Conservation (phyloP, 2,113 vertebrate genomes). For the Phycodurus eques region DNA sequence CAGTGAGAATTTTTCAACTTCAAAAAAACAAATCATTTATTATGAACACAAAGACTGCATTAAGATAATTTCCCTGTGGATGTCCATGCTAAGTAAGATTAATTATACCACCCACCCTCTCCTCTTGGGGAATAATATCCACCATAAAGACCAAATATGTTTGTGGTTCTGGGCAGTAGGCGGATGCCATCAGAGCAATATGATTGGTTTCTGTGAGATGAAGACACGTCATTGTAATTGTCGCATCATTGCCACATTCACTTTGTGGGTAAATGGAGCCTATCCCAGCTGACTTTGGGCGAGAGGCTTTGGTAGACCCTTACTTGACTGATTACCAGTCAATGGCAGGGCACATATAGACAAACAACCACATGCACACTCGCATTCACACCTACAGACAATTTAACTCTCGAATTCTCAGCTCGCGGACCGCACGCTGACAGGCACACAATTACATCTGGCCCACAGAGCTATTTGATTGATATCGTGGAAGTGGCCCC, state of each 20-base stretch:
- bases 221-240: background rate
- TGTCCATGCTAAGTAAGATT: constrained; percentile 24
- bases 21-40: constrained; percentile 27
- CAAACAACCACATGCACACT: background rate
- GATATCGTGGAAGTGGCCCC: too few relatives aligned
- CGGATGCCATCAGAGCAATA: background rate
- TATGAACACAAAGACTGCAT: constrained; percentile 34
- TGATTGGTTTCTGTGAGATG: background rate
- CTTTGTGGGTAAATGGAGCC: background rate
- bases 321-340: background rate
- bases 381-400: background rate
- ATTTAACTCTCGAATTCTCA: too few relatives aligned
- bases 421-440: too few relatives aligned
- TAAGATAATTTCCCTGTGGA: constrained; percentile 14
- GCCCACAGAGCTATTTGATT: too few relatives aligned
- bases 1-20: constrained; percentile 21
- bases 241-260: background rate
- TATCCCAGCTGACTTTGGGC: background rate
- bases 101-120: constrained; percentile 2
- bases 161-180: background rate
- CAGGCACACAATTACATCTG: too few relatives aligned
- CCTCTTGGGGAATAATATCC: constrained; percentile 8
- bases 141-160: background rate
- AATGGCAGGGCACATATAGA: background rate
- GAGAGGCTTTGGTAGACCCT: background rate